These are phyloP conservation scores for Micromesistius poutassou DNA, from an alignment of 2,797 vertebrate genomes.

Conservation along the genomic window DNA sequence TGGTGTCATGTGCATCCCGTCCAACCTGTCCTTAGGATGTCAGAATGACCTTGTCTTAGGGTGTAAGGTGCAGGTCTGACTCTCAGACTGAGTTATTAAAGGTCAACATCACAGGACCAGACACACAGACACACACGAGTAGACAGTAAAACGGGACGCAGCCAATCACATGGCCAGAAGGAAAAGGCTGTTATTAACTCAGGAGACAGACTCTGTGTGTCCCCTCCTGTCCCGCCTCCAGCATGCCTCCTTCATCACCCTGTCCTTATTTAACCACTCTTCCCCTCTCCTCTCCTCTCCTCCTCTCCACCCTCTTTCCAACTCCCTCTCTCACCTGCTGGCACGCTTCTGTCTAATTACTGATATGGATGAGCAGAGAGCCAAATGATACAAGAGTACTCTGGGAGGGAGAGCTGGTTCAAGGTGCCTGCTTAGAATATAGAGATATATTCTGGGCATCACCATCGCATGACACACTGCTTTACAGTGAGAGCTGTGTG, in stretches of 20 bases:
- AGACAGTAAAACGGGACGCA: not conserved
- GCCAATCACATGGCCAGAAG: constrained; percentile 20
- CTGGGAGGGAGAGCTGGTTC: constrained; percentile 3
- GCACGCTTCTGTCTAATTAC: constrained; percentile 61
- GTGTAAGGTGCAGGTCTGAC: not conserved
- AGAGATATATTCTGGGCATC: not conserved
- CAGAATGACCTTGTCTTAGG: not conserved
- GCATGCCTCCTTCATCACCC: constrained; percentile 10
- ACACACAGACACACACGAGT: not conserved
- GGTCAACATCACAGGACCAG: not conserved
- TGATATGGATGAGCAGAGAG: constrained; percentile 46
- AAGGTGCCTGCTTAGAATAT: constrained; percentile 23
- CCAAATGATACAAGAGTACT: constrained; percentile 51
- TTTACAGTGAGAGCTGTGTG: no score
- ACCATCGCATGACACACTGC: no score
- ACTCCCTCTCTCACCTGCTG: constrained; percentile 34
- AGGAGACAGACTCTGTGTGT: constrained; percentile 24
- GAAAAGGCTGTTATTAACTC: constrained; percentile 27
- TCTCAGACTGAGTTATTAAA: not conserved
- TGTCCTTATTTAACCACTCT: constrained; percentile 24
- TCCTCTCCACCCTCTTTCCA: not conserved
- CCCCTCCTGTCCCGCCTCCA: not conserved
- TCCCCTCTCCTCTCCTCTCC: constrained; percentile 18
- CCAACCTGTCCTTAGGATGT: not conserved
- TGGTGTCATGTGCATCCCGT: not conserved